These are phyloP conservation scores for Onychomys torridus DNA, from an alignment of 2,797 vertebrate species.

Conservation along the genomic window DNA sequence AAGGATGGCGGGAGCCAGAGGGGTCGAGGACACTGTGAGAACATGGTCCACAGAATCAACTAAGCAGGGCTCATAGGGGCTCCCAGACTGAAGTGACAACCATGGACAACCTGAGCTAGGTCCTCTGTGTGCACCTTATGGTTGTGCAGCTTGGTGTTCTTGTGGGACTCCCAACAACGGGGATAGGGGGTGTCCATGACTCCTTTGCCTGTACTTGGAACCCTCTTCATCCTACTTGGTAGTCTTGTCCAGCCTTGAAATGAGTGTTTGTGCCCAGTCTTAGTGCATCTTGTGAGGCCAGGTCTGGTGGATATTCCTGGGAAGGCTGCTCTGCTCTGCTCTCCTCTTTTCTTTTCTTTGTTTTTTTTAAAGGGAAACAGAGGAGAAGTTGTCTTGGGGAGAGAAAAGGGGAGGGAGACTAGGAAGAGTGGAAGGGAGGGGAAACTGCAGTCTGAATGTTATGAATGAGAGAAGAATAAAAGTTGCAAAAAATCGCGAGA, in stretches of 20 bases:
- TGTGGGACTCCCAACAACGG: background rate
- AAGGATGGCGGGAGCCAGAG: background rate
- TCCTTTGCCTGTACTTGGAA: background rate
- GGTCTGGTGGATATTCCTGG: background rate
- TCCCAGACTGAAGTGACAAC: background rate
- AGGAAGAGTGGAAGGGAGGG: background rate
- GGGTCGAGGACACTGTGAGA: background rate
- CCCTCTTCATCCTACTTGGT: background rate
- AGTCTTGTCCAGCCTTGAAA: background rate
- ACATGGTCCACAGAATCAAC: background rate
- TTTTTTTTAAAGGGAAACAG: background rate
- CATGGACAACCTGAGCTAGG: background rate
- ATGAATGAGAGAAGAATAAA: background rate
- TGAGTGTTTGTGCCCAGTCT: background rate
- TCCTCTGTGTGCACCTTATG: background rate
- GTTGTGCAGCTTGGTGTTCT: background rate
- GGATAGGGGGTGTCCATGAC: background rate
- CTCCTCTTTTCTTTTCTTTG: rapidly evolving
- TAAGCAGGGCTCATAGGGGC: background rate
- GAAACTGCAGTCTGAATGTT: background rate
- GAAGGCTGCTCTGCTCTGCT: background rate
- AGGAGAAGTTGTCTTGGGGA: background rate
- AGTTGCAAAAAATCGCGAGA: background rate
- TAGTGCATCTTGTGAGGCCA: background rate
- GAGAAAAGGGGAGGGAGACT: background rate